Evolutionary conservation across 2,113 vertebrate species (phyloP).

Genomic region (Melanotaenia duboulayi): DNA sequence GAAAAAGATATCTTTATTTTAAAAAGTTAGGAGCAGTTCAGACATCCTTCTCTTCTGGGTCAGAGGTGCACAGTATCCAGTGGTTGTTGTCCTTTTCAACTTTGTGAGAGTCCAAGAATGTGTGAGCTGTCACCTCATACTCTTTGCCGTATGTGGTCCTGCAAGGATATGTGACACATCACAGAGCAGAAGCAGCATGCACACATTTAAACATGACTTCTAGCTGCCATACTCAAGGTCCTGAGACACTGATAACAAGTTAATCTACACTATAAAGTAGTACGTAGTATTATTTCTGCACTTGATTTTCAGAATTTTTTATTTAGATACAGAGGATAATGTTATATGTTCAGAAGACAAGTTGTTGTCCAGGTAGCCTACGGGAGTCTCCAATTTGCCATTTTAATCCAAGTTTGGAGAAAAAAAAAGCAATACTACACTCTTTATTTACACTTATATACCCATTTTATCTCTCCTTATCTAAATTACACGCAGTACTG

Average conservation of each 20-base stretch:
- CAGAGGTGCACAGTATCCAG: constrained; percentile 87
- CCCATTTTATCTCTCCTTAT: not conserved
- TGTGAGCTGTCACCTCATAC: constrained; percentile 89
- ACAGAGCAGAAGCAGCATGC: not conserved
- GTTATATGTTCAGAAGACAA: not conserved
- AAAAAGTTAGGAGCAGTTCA: constrained; percentile 3
- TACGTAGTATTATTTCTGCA: no score
- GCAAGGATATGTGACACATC: constrained; percentile 46
- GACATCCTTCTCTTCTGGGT: constrained; percentile 74
- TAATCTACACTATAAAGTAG: not conserved
- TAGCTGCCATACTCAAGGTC: constrained; percentile 13
- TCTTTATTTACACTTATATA: not conserved
- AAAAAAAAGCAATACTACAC: no score
- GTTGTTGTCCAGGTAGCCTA: not conserved
- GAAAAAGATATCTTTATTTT: constrained; percentile 2
- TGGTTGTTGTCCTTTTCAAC: constrained; percentile 89
- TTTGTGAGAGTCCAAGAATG: constrained; percentile 87
- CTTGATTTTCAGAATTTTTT: not conserved
- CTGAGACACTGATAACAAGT: not conserved
- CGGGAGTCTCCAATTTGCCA: not conserved
- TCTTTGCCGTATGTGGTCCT: constrained; percentile 91
- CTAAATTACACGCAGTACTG: not conserved
- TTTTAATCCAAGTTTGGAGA: not conserved
- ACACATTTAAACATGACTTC: not conserved
- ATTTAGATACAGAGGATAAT: not conserved